Percentiles rank a stretch among this genome's conserved stretches.
Conservation (phyloP, 2,113 vertebrate species). For the Talpa occidentalis region DNA sequence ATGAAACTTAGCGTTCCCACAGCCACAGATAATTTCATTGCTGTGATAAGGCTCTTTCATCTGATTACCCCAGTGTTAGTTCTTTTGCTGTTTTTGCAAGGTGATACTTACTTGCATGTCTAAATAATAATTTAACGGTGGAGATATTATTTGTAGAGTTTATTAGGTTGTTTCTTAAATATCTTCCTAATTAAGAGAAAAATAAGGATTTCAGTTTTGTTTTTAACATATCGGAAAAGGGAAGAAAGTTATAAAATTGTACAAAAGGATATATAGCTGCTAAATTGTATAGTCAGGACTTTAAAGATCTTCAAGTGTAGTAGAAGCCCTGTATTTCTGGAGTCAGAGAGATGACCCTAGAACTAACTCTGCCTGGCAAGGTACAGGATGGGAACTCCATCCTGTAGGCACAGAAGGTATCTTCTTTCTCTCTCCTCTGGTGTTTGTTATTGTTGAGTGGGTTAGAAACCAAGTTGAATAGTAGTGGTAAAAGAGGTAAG, state of each 20-base stretch:
- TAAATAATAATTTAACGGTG: background rate
- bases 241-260: background rate
- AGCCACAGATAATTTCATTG: background rate
- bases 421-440: background rate
- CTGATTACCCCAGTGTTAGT: background rate
- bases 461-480: background rate
- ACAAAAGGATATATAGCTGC: background rate
- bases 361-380: background rate
- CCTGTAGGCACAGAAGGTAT: background rate
- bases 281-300: slow-evolving; percentile 38
- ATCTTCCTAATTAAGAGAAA: background rate
- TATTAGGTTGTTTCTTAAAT: background rate
- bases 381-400: background rate
- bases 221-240: background rate
- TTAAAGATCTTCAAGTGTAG: slow-evolving; percentile 3
- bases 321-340: background rate
- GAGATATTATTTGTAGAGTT: background rate
- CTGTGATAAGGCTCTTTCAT: background rate
- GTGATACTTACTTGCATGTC: slow-evolving; percentile 22
- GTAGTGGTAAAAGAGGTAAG: background rate
- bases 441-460: background rate
- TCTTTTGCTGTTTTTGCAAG: background rate
- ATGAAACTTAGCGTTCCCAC: background rate
- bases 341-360: background rate
- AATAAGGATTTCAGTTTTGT: background rate